These are phyloP conservation scores for Prunella himalayana DNA, from an alignment of 2,113 vertebrate genomes.

Conservation along the genomic window DNA sequence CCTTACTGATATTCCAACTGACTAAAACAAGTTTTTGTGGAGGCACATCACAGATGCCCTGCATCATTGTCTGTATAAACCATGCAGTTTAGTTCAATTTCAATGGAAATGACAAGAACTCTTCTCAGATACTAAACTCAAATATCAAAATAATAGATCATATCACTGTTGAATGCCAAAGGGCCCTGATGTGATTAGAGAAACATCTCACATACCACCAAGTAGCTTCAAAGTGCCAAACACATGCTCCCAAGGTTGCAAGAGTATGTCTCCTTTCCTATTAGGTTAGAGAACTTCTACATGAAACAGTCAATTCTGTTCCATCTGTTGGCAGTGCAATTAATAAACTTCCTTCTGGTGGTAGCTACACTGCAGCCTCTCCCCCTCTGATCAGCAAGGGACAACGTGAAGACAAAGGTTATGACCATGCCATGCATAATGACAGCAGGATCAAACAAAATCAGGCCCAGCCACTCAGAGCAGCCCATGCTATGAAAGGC, in stretches of 20 bases:
- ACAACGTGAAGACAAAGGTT: background rate
- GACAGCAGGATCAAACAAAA: background rate
- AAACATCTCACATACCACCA: background rate
- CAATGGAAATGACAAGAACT: background rate
- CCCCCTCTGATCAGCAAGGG: background rate
- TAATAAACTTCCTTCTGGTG: background rate
- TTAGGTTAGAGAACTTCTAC: background rate
- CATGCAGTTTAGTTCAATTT: background rate
- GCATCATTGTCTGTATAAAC: background rate
- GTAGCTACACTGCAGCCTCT: background rate
- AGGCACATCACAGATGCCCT: background rate
- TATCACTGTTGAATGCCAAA: background rate
- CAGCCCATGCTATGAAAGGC: background rate
- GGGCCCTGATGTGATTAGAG: background rate
- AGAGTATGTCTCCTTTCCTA: background rate
- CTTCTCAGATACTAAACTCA: background rate
- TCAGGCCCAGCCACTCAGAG: background rate
- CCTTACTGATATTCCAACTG: background rate
- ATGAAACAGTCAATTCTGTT: background rate
- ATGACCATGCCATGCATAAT: rapidly evolving
- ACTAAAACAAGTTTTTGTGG: background rate
- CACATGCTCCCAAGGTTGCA: background rate
- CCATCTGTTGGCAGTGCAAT: background rate
- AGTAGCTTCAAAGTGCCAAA: background rate
- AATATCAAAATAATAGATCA: background rate